Evolutionary conservation across 2,888 invertebrate species (phyloP).

Genomic region (Drosophila affinis): DNA sequence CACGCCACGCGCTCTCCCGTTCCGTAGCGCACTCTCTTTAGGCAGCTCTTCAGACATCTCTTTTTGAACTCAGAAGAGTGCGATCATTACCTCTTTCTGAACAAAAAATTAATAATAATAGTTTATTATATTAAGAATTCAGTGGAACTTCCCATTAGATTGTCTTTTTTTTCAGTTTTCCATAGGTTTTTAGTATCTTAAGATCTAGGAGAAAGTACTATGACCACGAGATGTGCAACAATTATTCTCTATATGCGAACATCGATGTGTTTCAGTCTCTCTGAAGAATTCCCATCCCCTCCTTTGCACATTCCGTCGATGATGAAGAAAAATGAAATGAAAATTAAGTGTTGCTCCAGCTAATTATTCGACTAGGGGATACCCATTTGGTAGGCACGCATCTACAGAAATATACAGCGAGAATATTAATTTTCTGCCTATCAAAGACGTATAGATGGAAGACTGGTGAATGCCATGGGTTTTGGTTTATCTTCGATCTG

Average conservation of each 20-base stretch:
- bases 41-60: constrained; percentile 10
- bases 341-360: background rate
- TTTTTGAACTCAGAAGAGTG: background rate
- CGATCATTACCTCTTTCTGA: background rate
- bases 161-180: background rate
- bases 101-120: constrained; percentile 24
- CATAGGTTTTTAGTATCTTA: background rate
- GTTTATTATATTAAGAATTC: constrained; percentile 62
- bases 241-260: background rate
- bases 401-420: background rate
- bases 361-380: background rate
- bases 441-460: no score
- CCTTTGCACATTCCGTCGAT: background rate
- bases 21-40: constrained; percentile 10
- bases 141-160: constrained; percentile 17
- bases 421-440: background rate
- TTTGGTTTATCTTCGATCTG: background rate
- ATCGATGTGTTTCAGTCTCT: background rate
- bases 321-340: constrained; percentile 1
- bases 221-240: background rate
- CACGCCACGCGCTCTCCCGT: background rate
- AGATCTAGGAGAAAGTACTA: background rate
- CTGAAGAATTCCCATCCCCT: background rate
- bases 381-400: background rate
- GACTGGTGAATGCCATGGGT: background rate